Evolutionary conservation across 2,113 vertebrate genomes (phyloP), one percentile per base, ranked within the genome.

Genomic region (Corvus cornix): DNA sequence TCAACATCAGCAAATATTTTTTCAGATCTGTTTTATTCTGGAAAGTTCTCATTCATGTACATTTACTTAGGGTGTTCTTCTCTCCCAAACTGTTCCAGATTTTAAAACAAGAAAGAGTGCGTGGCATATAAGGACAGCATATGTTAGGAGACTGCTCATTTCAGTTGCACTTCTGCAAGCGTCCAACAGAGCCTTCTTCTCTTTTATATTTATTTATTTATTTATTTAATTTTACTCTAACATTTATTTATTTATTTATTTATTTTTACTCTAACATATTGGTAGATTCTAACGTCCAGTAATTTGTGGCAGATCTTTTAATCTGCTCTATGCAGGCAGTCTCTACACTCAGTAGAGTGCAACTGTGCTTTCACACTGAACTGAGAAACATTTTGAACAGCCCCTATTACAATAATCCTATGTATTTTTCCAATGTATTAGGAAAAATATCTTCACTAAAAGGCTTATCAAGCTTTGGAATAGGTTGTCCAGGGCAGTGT

Each of bases 1-100:
- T 69, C 67, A 82, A 80, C 67, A 94, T 83, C 72, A 79, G 63
- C 78, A 91, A 90, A 58, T 59, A 84, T 60, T 85, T 92, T 59
- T 80, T 93, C 88, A 85, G 70, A 83, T 72, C 48, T 66, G 5
- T 69, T 85, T 88, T 27, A 53, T 86, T 92, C 83, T 83, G 67
- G 67, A 37, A 92, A 69, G 43, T 66, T 89, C 75, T 30, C 4
- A 4, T 69, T 91, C 69, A 53, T 15, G 13, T 83, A 79, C 48
- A 43, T 85, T 92, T 89, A 66, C 58, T 79, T 68, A 73, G 56
- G 13, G 53, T 1, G 4, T 39, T 82, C 77, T 91, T 69, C 44
- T 31, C 58, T 92, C 62, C 37, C 43, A 68, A 72, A 85, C 8
- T 37, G 26, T 82, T 91, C 53, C 87, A 96, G 52, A 84, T 89